Percentiles rank a stretch among this genome's conserved stretches.
phyloP scores from a whole-genome alignment of 2,888 invertebrate genomes.

The Conchocele bisecta region DNA sequence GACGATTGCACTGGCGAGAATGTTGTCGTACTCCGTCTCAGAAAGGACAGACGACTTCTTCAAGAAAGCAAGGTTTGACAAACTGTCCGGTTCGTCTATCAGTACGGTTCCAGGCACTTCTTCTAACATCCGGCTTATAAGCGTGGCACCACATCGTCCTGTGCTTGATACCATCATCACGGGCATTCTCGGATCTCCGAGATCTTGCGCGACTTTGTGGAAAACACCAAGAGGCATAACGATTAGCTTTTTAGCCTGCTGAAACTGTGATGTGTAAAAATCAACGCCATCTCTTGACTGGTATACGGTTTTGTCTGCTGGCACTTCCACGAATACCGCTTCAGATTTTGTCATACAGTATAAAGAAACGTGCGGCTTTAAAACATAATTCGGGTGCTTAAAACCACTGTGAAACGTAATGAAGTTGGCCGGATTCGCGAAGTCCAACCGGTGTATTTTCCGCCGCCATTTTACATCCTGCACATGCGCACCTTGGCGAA shows the following conservation, averaged over 20 bases:
- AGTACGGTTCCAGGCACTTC: conserved; percentile 72
- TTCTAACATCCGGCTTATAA: conserved; percentile 73
- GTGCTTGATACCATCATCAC: conserved; percentile 74
- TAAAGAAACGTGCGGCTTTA: conserved; percentile 72
- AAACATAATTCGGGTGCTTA: conserved; percentile 74
- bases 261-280: conserved; percentile 73
- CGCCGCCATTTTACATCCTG: conserved; percentile 74
- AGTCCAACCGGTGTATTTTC: conserved; percentile 67
- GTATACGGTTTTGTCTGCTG: conserved; percentile 66
- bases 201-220: conserved; percentile 75
- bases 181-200: conserved; percentile 74
- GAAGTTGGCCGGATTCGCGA: conserved; percentile 73
- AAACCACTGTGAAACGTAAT: conserved; percentile 74
- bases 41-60: conserved; percentile 63
- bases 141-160: conserved; percentile 74
- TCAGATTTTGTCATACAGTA: conserved; percentile 75
- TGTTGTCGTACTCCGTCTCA: conserved; percentile 71
- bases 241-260: conserved; percentile 69
- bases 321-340: conserved; percentile 75
- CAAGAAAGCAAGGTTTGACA: conserved; percentile 71
- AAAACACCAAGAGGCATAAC: conserved; percentile 77
- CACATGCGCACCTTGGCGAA: conserved; percentile 77
- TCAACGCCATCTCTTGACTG: conserved; percentile 52
- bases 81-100: conserved; percentile 73
- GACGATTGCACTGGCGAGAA: conserved; percentile 72